Evolutionary conservation across 2,113 vertebrate genomes (phyloP).

Genomic region (Macrotis lagotis): DNA sequence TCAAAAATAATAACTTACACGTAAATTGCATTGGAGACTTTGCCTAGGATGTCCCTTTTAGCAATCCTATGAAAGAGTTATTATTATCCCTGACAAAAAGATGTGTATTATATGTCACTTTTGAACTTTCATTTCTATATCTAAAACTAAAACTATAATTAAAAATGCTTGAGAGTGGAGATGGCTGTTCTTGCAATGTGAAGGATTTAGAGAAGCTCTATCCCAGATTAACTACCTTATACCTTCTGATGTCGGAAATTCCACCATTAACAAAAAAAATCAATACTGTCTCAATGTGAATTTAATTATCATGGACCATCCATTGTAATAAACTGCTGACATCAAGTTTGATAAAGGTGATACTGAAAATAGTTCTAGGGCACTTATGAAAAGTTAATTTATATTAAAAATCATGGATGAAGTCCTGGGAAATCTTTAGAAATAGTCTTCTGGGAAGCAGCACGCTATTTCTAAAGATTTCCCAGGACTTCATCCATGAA

Average conservation of each 20-base stretch:
- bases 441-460: background rate
- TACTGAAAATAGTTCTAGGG: background rate
- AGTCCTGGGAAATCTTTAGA: background rate
- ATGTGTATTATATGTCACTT: background rate
- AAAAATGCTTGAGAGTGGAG: background rate
- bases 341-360: background rate
- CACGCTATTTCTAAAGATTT: background rate
- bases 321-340: background rate
- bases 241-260: background rate
- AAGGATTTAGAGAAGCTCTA: background rate
- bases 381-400: background rate
- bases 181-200: background rate
- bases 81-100: background rate
- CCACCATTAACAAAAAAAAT: background rate
- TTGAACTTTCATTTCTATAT: background rate
- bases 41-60: background rate
- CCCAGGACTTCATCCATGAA: background rate
- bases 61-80: background rate
- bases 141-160: no score
- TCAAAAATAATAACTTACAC: background rate
- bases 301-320: background rate
- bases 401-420: background rate
- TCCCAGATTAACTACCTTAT: background rate
- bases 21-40: background rate
- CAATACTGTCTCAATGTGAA: background rate